phyloP scores from a whole-genome alignment of 2,113 vertebrate species.

The Psophia crepitans region DNA sequence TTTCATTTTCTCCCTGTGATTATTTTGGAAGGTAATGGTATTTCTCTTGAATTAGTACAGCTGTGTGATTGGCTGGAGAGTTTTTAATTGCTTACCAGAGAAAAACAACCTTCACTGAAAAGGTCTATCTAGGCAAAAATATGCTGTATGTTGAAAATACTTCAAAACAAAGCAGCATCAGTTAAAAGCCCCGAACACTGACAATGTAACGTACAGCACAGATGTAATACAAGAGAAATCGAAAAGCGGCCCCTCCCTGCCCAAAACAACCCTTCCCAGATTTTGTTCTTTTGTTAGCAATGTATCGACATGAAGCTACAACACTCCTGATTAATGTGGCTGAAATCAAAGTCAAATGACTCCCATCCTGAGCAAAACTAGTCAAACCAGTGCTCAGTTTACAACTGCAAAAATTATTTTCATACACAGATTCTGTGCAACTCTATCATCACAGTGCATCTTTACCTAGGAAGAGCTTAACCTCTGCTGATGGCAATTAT shows the following conservation, averaged over 20 bases:
- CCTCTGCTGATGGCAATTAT: neutral
- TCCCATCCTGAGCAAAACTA: neutral
- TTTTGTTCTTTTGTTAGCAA: neutral
- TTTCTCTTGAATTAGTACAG: neutral
- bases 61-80: neutral
- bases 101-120: neutral
- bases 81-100: neutral
- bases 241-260: neutral
- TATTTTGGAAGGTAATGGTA: neutral
- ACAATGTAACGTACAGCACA: fast-evolving
- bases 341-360: neutral
- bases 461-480: neutral
- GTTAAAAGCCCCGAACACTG: neutral
- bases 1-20: neutral
- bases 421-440: neutral
- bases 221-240: neutral
- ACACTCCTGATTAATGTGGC: neutral
- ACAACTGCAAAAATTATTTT: neutral
- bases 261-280: neutral
- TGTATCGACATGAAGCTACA: neutral
- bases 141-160: neutral
- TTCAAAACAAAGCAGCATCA: neutral
- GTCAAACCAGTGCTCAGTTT: neutral
- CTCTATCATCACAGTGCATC: neutral
- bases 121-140: neutral